Evolutionary conservation across 2,888 invertebrate genomes (phyloP), one percentile per base, ranked within the genome.

Genomic region (Tanytarsus gracilentus): DNA sequence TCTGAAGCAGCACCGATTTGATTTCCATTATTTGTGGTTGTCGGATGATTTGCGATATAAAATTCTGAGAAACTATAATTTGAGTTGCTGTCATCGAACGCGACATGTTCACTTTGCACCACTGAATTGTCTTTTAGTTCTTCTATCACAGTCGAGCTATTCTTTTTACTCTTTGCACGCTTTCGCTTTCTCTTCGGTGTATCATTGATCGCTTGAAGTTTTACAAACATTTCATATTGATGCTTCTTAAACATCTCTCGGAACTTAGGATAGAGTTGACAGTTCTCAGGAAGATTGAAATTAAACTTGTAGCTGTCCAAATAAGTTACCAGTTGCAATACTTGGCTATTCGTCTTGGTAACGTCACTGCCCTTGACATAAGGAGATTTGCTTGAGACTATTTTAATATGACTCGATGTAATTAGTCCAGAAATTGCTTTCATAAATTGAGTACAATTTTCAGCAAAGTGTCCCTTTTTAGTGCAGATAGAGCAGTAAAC

Each of bases 401-500:
- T 69, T 4, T 65, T 64, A 11, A 39, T 6, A 16, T 39, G 11
- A 16, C 50, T 39, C 14, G 60, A 50, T 26, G 36, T 60, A 1
- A 50, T 50, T 7, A 33, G 16, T 26, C 60, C 60, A 36, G 23
- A 26, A 9, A 50, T 30, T 16, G 26, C 26, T 49, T 36, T 67
- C 11, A 68, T 63, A 1, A 67, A 65, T 61, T 63, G 66, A 11
- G 67, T 67, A 58, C 75, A 75, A n/a, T 67, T 66, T 59, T 74
- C 74, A 1, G 72, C 67, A 25, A 69, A 66, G 67, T 82, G 82
- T 0, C 81, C 81, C 9, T 76, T 75, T 1, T 72, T 71, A 2
- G 78, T 74, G 66, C 82, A 82, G 25, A 79, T 76, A 64, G 80
- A 80, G 70, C 82, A 82, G 66, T 70, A 76, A 65, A 75, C 71